Conservation (phyloP, 2,113 vertebrate genomes). For the Chlorocebus sabaeus region DNA sequence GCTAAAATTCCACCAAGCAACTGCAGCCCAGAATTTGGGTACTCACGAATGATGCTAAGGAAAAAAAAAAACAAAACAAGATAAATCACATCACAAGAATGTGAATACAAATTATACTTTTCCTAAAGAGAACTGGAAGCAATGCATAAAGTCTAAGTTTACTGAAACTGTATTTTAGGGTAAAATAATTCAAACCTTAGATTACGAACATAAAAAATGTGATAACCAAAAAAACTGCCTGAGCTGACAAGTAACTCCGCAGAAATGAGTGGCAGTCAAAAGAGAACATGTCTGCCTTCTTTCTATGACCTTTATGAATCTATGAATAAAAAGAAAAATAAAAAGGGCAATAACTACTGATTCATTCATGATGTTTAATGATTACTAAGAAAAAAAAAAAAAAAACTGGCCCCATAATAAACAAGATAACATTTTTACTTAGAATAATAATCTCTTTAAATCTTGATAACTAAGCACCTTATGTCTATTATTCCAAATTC, state of each 20-base stretch:
- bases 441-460: conserved; percentile 1
- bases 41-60: conserved; percentile 91
- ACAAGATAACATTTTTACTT: background rate
- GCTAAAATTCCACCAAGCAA: conserved; percentile 98
- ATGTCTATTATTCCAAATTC: background rate
- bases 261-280: background rate
- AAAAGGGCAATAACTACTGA: background rate
- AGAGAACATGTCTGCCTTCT: background rate
- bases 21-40: conserved; percentile 89
- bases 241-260: background rate
- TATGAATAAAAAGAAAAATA: conserved; percentile 41
- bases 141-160: conserved; percentile 17
- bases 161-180: background rate
- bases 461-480: background rate
- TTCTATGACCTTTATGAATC: conserved; percentile 29
- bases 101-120: background rate
- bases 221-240: background rate
- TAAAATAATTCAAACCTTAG: conserved; percentile 12
- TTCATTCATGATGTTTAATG: background rate
- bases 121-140: conserved; percentile 10
- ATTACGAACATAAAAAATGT: background rate
- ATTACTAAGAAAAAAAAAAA: background rate
- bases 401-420: background rate
- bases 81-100: conserved; percentile 1
- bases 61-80: conserved; percentile 40